phyloP scores from a whole-genome alignment of 92 coral and sea anemone species.

The Porites evermanni region DNA sequence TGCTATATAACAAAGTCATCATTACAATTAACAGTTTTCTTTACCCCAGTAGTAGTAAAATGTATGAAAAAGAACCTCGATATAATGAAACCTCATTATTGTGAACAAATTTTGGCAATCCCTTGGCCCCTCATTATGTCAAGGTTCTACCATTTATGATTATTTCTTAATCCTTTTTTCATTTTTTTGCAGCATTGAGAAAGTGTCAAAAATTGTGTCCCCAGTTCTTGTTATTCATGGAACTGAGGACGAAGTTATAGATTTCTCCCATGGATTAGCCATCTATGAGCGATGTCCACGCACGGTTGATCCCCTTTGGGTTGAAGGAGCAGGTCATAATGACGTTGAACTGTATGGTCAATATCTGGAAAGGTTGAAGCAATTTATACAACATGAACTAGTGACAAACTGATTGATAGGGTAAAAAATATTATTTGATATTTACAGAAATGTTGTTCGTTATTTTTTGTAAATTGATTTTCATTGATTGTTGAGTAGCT shows the following conservation, averaged over 20 bases:
- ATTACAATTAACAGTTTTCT: no score
- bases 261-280: conserved; percentile 97
- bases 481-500: not conserved
- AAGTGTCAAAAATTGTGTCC: conserved; percentile 98
- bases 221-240: conserved; percentile 99
- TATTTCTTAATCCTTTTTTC: not conserved
- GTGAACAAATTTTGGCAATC: no score
- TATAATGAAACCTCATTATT: no score
- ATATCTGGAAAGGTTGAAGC: conserved; percentile 97
- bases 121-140: no score
- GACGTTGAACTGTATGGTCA: conserved; percentile 99
- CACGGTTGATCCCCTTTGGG: conserved; percentile 97
- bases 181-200: conserved; percentile 90
- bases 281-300: conserved; percentile 98
- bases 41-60: no score
- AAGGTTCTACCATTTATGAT: no score
- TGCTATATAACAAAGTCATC: no score
- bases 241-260: conserved; percentile 99
- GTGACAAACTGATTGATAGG: conserved; percentile 74
- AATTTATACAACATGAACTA: conserved; percentile 97
- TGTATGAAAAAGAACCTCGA: no score
- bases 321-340: conserved; percentile 99
- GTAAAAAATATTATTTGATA: not conserved
- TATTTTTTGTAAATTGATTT: not conserved
- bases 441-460: not conserved